Evolutionary conservation across 2,797 vertebrate genomes (phyloP).

Genomic region (Cercopithecus diana): DNA sequence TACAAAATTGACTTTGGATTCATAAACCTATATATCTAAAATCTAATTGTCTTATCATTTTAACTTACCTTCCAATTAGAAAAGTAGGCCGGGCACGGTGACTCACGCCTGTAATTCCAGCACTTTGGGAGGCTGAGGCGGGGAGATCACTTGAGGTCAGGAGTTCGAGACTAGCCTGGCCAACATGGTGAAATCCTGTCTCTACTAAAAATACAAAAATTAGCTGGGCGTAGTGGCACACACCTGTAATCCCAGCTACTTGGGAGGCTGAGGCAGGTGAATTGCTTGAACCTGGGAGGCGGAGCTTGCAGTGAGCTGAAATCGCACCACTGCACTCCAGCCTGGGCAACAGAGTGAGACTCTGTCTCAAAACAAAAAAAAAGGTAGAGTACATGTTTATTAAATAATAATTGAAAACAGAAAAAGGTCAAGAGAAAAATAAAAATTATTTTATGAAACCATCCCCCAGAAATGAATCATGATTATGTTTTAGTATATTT

Average conservation of each 20-base stretch:
- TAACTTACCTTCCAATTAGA: conserved; percentile 15
- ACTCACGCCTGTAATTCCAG: neutral
- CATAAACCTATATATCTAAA: neutral
- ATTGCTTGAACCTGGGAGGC: neutral
- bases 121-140: neutral
- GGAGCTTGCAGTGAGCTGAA: neutral
- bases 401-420: conserved; percentile 34
- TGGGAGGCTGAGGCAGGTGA: neutral
- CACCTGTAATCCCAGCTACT: neutral
- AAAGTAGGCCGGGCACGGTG: neutral
- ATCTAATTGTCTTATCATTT: neutral
- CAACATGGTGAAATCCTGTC: neutral
- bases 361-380: neutral
- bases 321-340: neutral
- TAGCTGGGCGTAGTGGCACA: neutral
- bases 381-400: neutral
- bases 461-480: conserved; percentile 3
- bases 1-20: conserved; percentile 17
- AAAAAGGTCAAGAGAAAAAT: neutral
- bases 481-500: neutral
- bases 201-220: neutral
- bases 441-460: conserved; percentile 23
- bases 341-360: neutral
- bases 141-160: neutral
- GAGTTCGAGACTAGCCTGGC: neutral